Conservation (phyloP, 2,888 invertebrate species). For the Chrysolina haemoptera region DNA sequence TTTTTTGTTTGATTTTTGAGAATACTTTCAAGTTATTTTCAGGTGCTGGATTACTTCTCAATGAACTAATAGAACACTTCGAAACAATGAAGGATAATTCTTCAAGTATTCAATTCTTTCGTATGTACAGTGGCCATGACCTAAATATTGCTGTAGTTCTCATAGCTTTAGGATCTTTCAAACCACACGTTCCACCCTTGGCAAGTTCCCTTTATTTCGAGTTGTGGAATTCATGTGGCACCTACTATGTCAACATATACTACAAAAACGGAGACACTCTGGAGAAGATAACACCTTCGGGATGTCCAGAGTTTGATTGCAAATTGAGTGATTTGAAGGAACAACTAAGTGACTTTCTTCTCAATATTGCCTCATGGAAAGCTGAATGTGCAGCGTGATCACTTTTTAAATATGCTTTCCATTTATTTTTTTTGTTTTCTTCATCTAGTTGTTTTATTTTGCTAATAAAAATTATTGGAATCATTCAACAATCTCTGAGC, state of each 20-base stretch:
- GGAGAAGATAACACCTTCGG: slow-evolving; percentile 22
- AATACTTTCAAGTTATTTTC: background rate
- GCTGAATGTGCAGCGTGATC: too few relatives aligned
- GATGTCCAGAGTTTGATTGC: slow-evolving; percentile 26
- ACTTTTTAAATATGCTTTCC: too few relatives aligned
- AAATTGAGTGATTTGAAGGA: slow-evolving; percentile 23
- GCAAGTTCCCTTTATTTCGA: slow-evolving; percentile 30
- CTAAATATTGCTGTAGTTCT: background rate
- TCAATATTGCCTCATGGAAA: background rate
- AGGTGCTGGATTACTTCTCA: slow-evolving; percentile 67
- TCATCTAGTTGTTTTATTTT: too few relatives aligned
- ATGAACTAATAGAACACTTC: background rate
- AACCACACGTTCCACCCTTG: slow-evolving; percentile 31
- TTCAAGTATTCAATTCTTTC: slow-evolving; percentile 24
- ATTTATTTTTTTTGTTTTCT: too few relatives aligned
- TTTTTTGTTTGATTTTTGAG: background rate
- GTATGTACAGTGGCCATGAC: slow-evolving; percentile 10
- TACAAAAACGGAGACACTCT: background rate
- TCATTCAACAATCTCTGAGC: too few relatives aligned
- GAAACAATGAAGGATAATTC: background rate
- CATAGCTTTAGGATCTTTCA: background rate
- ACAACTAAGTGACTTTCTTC: background rate
- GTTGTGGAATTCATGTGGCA: too few relatives aligned
- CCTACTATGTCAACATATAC: too few relatives aligned
- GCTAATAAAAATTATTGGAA: too few relatives aligned